Percentiles rank a stretch among this genome's conserved stretches.
Evolutionary conservation across 2,113 vertebrate species (phyloP).

Genomic region (Mystacornis crossleyi): DNA sequence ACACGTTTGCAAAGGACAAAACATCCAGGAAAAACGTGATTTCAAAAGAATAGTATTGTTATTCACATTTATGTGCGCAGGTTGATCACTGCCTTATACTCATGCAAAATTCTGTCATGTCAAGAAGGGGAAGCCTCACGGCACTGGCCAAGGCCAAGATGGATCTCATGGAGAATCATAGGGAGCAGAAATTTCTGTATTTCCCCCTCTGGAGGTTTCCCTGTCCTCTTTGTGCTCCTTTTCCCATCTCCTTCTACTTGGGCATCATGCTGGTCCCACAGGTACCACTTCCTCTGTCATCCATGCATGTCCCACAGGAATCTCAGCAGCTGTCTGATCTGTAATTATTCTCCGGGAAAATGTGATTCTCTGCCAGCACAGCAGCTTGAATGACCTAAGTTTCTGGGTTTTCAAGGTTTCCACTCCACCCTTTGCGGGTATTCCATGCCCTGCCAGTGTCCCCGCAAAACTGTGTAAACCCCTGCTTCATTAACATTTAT

Average conservation of each 20-base stretch:
- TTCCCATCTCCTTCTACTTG: accelerated
- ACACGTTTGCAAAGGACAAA: not conserved
- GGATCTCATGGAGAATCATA: not conserved
- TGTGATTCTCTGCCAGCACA: not conserved
- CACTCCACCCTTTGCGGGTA: too few relatives aligned
- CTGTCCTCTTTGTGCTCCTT: accelerated
- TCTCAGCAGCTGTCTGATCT: not conserved
- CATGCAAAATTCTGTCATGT: accelerated
- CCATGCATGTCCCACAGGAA: accelerated
- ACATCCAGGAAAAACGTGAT: accelerated
- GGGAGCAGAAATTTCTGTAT: not conserved
- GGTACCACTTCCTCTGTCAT: accelerated
- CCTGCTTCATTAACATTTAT: not conserved
- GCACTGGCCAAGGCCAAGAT: not conserved
- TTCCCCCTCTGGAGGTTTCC: not conserved
- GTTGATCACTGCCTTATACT: accelerated
- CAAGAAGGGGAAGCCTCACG: not conserved
- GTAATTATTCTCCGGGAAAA: not conserved
- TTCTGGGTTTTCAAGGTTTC: not conserved
- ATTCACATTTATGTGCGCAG: accelerated
- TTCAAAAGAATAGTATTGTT: not conserved
- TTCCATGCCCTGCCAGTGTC: not conserved
- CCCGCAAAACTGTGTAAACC: not conserved
- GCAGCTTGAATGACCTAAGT: not conserved
- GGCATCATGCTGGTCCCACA: accelerated